Conservation (phyloP, 1,140 invertebrate species). For the Notospermus geniculatus region DNA sequence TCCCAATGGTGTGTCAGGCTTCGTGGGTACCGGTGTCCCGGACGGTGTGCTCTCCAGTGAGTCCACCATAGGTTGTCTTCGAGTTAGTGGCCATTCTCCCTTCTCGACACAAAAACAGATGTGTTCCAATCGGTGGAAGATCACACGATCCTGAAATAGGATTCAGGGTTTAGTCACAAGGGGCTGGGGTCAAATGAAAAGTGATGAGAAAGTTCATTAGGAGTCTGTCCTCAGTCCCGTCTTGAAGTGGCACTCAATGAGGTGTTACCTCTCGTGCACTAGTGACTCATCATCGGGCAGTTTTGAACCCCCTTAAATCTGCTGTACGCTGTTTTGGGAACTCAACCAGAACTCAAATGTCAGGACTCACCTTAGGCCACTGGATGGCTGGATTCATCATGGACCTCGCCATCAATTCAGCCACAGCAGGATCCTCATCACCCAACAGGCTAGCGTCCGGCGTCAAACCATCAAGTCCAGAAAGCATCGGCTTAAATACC, state of each 20-base stretch:
- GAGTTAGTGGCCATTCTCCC: conserved; percentile 78
- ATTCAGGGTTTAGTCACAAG: neutral
- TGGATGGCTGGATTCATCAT: conserved; percentile 59
- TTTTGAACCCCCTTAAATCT: too few species aligned
- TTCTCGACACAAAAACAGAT: conserved; percentile 90
- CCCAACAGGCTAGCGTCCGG: conserved; percentile 19
- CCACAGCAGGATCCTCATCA: conserved; percentile 57
- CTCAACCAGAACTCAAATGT: too few species aligned
- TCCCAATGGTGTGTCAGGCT: conserved; percentile 32
- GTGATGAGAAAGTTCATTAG: too few species aligned
- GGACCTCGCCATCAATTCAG: conserved; percentile 63
- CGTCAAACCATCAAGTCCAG: conserved; percentile 29
- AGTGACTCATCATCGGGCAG: too few species aligned
- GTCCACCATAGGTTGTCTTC: conserved; percentile 29
- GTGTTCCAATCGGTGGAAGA: conserved; percentile 73
- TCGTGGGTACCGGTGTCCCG: conserved; percentile 31
- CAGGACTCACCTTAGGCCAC: conserved; percentile 61
- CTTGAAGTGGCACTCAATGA: too few species aligned
- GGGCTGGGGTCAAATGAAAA: too few species aligned
- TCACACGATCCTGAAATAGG: conserved; percentile 47
- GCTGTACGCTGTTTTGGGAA: too few species aligned
- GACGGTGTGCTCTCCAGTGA: conserved; percentile 43
- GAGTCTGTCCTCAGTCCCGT: too few species aligned
- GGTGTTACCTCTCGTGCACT: too few species aligned
- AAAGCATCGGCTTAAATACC: conserved; percentile 11